Evolutionary conservation across 2,888 invertebrate genomes (phyloP).

Genomic region (Andrena fulva): DNA sequence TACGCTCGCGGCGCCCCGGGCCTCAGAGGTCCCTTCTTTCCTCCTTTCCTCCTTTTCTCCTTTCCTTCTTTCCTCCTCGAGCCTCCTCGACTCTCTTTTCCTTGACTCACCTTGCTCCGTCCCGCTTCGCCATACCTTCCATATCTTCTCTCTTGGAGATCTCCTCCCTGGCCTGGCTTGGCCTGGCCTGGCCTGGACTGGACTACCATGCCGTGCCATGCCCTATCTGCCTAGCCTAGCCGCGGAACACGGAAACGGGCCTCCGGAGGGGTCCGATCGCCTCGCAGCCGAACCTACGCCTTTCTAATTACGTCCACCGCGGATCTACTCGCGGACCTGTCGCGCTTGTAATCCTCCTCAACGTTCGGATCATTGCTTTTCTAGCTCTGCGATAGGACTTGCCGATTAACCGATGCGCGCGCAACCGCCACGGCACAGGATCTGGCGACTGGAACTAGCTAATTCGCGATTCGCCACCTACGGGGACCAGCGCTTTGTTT

Average conservation of each 20-base stretch:
- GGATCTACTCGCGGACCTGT: not conserved
- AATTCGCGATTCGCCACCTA: not conserved
- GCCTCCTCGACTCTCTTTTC: conserved; percentile 15
- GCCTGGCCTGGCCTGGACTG: conserved; percentile 20
- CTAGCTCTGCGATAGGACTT: not conserved
- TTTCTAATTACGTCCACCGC: conserved; percentile 1
- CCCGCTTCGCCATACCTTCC: conserved; percentile 13
- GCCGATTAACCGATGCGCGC: not conserved
- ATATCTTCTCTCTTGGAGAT: conserved; percentile 20
- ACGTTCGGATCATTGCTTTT: not conserved
- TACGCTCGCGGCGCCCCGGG: conserved; percentile 70
- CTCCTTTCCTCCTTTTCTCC: conserved; percentile 22
- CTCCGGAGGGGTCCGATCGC: conserved; percentile 60
- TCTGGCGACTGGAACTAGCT: too few species aligned
- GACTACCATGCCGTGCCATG: conserved; percentile 32
- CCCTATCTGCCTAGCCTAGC: conserved; percentile 48
- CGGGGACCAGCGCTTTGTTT: conserved; percentile 6
- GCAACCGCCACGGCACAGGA: not conserved
- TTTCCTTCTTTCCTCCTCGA: conserved; percentile 8
- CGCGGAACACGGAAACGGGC: conserved; percentile 63
- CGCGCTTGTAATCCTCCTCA: not conserved
- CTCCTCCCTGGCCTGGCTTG: conserved; percentile 18
- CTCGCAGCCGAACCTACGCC: conserved; percentile 65
- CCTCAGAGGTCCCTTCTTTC: conserved; percentile 55
- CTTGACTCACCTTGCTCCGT: conserved; percentile 11